Conservation (phyloP, 35 echinoderm and acorn worm species). For the Amphiura filiformis region DNA sequence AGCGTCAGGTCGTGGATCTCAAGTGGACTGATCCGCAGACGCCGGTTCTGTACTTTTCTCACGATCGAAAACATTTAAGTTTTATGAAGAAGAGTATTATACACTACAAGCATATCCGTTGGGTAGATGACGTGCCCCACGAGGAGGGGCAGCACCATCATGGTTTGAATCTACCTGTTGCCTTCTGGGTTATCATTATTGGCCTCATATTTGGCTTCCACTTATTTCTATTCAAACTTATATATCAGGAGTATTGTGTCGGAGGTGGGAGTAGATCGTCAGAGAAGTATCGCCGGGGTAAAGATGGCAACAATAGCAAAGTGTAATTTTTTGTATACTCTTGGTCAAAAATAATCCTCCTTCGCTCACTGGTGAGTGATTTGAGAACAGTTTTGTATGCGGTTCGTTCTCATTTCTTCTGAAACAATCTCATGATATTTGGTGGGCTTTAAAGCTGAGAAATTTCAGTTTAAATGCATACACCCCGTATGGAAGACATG, state of each 20-base stretch:
- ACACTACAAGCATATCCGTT: conserved; percentile 67
- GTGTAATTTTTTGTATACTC: too few relatives aligned
- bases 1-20: conserved; percentile 49
- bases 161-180: conserved; percentile 76
- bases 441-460: too few relatives aligned
- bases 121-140: conserved; percentile 60
- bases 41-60: conserved; percentile 90
- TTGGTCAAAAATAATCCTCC: too few relatives aligned
- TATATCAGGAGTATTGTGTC: conserved; percentile 86
- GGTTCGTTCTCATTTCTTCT: too few relatives aligned
- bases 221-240: conserved; percentile 79
- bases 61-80: conserved; percentile 72
- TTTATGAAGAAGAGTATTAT: conserved; percentile 75
- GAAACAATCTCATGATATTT: too few relatives aligned
- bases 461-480: too few relatives aligned
- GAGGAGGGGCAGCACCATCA: conserved; percentile 29
- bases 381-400: too few relatives aligned
- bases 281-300: not conserved
- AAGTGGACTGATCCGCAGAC: conserved; percentile 90
- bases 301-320: not conserved
- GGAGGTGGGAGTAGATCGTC: not conserved
- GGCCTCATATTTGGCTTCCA: conserved; percentile 80
- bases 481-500: too few relatives aligned
- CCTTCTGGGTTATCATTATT: conserved; percentile 76
- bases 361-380: too few relatives aligned